Percentiles rank a stretch among this genome's conserved stretches.
Evolutionary conservation across 2,888 invertebrate genomes (phyloP).

Genomic region (Idaea biselata): DNA sequence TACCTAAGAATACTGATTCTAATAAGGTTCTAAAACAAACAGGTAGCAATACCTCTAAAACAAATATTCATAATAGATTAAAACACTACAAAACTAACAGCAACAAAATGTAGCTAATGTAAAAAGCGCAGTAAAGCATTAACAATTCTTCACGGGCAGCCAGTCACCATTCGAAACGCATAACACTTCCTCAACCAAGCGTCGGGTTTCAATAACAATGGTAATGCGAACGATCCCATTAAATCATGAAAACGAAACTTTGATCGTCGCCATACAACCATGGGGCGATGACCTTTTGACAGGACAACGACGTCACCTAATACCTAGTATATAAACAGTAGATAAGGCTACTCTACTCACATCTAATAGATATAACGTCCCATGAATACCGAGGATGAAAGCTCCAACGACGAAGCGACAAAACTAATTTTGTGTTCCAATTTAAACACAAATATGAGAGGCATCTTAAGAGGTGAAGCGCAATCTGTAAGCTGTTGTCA

Average conservation of each 20-base stretch:
- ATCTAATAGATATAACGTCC: too few species aligned
- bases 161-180: constrained; percentile 14
- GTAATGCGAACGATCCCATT: constrained; percentile 69
- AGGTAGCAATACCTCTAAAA: neutral
- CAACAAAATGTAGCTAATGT: neutral
- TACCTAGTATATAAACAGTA: neutral
- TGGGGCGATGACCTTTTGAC: constrained; percentile 61
- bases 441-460: too few species aligned
- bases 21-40: neutral
- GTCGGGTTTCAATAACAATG: constrained; percentile 71
- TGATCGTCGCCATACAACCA: constrained; percentile 34
- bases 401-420: too few species aligned
- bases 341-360: too few species aligned
- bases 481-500: too few species aligned
- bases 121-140: constrained; percentile 1
- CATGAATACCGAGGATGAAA: too few species aligned
- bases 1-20: too few species aligned
- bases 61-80: constrained; percentile 2
- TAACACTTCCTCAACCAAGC: constrained; percentile 55
- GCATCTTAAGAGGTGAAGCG: too few species aligned
- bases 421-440: too few species aligned
- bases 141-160: neutral
- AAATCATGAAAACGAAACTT: constrained; percentile 69
- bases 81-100: constrained; percentile 1
- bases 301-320: constrained; percentile 49